These are phyloP conservation scores for Eulemur rubriventer DNA, from an alignment of 2,797 vertebrate species.

Conservation along the genomic window DNA sequence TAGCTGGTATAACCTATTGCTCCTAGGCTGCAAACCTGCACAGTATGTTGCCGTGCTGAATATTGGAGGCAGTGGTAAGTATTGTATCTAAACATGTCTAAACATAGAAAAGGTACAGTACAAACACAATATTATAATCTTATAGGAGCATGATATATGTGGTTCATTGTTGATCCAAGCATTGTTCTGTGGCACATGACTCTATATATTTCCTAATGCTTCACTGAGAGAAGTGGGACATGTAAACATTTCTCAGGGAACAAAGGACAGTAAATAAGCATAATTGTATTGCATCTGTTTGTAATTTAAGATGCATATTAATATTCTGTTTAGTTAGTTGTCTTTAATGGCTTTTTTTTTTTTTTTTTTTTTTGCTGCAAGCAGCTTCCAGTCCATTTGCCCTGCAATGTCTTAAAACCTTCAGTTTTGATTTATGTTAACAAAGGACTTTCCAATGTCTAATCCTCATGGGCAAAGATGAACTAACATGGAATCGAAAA, in stretches of 20 bases:
- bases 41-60: not conserved
- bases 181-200: not conserved
- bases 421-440: not conserved
- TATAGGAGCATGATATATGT: not conserved
- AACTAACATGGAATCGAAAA: not conserved
- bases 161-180: not conserved
- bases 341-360: not conserved
- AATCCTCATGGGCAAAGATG: not conserved
- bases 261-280: too few relatives aligned
- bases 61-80: not conserved
- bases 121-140: not conserved
- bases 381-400: not conserved
- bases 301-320: not conserved
- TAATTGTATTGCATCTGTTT: not conserved
- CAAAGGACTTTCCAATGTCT: too few relatives aligned
- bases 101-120: not conserved
- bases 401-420: too few relatives aligned
- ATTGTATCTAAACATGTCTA: not conserved
- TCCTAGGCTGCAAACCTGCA: not conserved
- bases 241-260: not conserved
- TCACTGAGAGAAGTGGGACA: not conserved
- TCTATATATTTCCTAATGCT: not conserved
- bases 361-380: not conserved
- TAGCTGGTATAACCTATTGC: not conserved
- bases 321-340: not conserved